A percentile compares a stretch with the other conserved stretches of the same genome.
phyloP scores from a whole-genome alignment of 2,113 vertebrate species.

The Sinosuthora webbiana region DNA sequence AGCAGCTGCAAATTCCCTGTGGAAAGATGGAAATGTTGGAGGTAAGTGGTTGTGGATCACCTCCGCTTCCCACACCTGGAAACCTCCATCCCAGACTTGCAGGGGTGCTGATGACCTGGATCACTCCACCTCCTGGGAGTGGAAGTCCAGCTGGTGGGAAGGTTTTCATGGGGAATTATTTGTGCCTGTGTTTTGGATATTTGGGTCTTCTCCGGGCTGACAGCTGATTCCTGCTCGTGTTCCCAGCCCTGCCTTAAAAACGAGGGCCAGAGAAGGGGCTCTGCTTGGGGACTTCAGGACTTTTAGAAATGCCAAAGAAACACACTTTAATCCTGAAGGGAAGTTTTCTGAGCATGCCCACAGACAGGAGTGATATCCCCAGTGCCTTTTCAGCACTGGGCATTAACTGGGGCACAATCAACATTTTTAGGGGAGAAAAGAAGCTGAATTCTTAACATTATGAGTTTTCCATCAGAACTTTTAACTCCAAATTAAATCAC shows the following conservation, averaged over 20 bases:
- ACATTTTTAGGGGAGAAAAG: background rate
- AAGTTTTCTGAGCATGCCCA: background rate
- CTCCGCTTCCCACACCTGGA: accelerated
- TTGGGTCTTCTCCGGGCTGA: background rate
- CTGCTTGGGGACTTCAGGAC: too few species aligned
- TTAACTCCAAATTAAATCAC: background rate
- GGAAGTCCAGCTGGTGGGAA: background rate
- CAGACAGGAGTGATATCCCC: accelerated
- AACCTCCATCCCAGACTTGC: background rate
- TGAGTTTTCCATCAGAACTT: background rate
- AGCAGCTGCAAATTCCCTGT: background rate
- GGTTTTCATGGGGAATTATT: background rate
- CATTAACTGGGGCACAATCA: background rate
- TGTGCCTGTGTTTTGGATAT: background rate
- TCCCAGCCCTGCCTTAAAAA: background rate
- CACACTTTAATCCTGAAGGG: background rate
- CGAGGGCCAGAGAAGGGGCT: accelerated
- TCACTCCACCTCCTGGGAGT: background rate
- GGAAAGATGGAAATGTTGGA: background rate
- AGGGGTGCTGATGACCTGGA: background rate
- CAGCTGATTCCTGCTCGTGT: background rate
- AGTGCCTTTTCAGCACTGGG: background rate
- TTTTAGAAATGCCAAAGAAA: background rate
- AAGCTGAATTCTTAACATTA: background rate
- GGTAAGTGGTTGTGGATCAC: accelerated